Percentiles rank a stretch among this genome's conserved stretches.
Evolutionary conservation across 2,797 vertebrate genomes (phyloP).

Genomic region (Mormyrops boulengeri): DNA sequence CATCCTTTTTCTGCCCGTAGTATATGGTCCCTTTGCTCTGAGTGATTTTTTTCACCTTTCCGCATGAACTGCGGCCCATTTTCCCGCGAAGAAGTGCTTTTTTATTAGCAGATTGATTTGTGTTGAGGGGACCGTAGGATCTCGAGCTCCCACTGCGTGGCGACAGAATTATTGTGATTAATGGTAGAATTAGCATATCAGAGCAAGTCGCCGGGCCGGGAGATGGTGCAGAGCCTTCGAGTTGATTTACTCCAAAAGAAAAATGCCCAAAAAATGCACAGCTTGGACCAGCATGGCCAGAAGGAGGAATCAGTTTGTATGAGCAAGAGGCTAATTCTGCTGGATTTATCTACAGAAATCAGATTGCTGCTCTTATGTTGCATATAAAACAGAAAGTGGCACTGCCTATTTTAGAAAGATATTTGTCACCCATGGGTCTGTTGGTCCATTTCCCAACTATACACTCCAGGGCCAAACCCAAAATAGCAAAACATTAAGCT

Average conservation of each 20-base stretch:
- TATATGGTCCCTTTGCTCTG: background rate
- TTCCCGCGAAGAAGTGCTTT: conserved; percentile 15
- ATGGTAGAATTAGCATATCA: conserved; percentile 35
- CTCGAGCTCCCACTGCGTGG: conserved; percentile 22
- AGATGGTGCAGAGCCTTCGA: conserved; percentile 21
- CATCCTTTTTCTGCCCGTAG: background rate
- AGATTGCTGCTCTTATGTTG: background rate
- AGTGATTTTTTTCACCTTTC: conserved; percentile 17
- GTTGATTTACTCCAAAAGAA: conserved; percentile 26
- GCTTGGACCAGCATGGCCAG: background rate
- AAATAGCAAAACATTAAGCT: background rate
- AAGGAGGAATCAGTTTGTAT: background rate
- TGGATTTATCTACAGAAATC: background rate
- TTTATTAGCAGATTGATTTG: conserved; percentile 28
- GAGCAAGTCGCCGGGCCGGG: conserved; percentile 25
- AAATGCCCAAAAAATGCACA: conserved; percentile 7
- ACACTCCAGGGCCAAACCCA: background rate
- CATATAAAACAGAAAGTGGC: background rate
- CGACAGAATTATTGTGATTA: conserved; percentile 37
- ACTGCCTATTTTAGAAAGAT: background rate
- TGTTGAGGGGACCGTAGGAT: conserved; percentile 30
- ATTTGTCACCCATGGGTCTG: background rate
- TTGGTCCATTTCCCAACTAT: background rate
- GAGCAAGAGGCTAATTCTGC: background rate
- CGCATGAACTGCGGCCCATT: background rate